Base-by-base conservation (phyloP, 2,113 vertebrate genomes). In the Megaptera novaeangliae region DNA sequence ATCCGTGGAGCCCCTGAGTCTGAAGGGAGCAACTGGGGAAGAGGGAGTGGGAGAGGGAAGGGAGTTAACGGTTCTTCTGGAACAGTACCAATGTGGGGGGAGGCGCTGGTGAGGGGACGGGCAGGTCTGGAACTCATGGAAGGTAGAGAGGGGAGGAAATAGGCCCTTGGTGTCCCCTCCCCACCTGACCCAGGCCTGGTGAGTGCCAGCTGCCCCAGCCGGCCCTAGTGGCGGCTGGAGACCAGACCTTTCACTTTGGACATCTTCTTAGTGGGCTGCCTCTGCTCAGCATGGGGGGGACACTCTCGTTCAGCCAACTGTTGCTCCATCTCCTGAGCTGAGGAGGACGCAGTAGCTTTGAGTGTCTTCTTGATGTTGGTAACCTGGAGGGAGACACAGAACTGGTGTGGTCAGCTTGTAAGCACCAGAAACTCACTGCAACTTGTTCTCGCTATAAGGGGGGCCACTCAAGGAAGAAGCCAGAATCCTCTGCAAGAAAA, bases 161-260 rank as follows among this genome's bases (percentile, higher is more conserved):
- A 85, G 94, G 98, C 96, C 97, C 97, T 89, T 3, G 80, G 94
- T 44, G 96, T 94, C 98, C 97, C 96, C 97, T 98, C 96, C 97
- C 96, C 88, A 91, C 94, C 95, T 94, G 97, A 95, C 97, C 95
- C 91, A 91, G 92, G 96, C 96, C 95, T 91, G 92, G 74, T 74
- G 98, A 98, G 98, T 97, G 97, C 98, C 98, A 97, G 93, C 95
- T 97, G 97, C 97, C 97, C 97, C 96, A 68, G 97, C 81, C 91
- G 15, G 97, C 98, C 98, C 98, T 99, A 99, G 98, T 99, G 99
- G 97, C 99, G 99, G 98, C 99, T 99, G 98, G 99, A 99, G 91
- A 99, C 99, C 98, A 99, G 98, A 98, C 99, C 99, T 98, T 99
- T 99, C 98, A 99, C 99, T 98, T 99, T 99, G 98, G 99, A 99